Evolutionary conservation across 1,140 invertebrate genomes (phyloP), one percentile per base, ranked within the genome.

Genomic region (Aphaenogaster ashmeadi): DNA sequence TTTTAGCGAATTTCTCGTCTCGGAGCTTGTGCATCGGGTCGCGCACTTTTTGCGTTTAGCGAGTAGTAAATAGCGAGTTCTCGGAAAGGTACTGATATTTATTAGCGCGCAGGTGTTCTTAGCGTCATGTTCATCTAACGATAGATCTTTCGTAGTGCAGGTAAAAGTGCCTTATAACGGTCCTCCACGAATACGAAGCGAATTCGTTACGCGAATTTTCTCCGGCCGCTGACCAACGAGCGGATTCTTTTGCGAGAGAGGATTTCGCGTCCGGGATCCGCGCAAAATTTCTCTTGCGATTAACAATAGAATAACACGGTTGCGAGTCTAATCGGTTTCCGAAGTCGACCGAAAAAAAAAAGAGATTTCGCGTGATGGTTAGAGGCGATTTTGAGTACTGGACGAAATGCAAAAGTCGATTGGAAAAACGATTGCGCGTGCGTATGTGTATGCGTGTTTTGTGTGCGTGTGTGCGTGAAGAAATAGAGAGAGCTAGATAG

Each of bases 91-190:
- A 84, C 18, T 62, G 80, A 75, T 75, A 84, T 60, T 64, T 86
- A 58, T 78, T 56, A 60, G 58, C 52, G 44, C 52, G 47, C 58
- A 64, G n/a, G 41, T 13, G 56, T 66, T 44, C 44, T 27, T 77
- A 58, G 69, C 69, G 36, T 74, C 62, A 86, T 21, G 15, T 56
- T 77, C 74, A 78, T 75, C 74, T 79, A 87, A 87, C 78, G 21
- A 77, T 75, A 71, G 27, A 27, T 27, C 72, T 84, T 90, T 80
- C 21, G 89, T 87, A 62, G 87, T 71, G 89, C 89, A 88, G 80
- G 75, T 80, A 72, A 90, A 90, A 90, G 89, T 90, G 89, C 89
- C 89, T 90, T 90, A 90, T 88, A 56, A 90, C 89, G 74, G 81
- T 86, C 90, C 87, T 69, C 69, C 87, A 86, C 66, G 67, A 81